Evolutionary conservation across 2,113 vertebrate genomes (phyloP), one percentile per base, ranked within the genome.

Genomic region (Mesembrinibis cayennensis): DNA sequence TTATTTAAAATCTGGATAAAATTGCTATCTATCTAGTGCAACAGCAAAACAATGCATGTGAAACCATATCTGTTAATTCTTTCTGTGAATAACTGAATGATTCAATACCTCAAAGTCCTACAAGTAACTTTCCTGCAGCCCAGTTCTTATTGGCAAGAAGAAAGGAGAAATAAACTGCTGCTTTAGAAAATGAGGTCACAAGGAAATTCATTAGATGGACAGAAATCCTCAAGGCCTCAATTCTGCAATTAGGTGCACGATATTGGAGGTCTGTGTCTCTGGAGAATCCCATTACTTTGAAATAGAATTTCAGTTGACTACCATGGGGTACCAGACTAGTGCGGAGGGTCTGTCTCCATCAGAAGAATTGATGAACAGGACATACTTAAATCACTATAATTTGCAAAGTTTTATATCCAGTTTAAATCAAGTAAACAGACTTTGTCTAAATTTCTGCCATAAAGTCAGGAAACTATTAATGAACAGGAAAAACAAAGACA

Each of bases 1-100:
- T 50, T 17, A 94, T 87, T 87, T 78, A 87, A 91, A 83, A 87
- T 49, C 21, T 29, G 49, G 73, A 76, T 87, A 85, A 93, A 90
- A 82, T 76, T 72, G 47, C 22, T 76, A 65, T 61, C 55, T 71
- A 25, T 61, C 55, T 71, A 25, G 29, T 76, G 83, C 44, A 94
- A 59, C n/a, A 82, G 69, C 34, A 96, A 93, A 96, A 89, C 69
- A 93, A 82, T 38, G 81, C 7, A 74, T 62, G 69, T 71, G 74
- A 91, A 91, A 76, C 20, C 20, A 80, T 62, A 89, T 30, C 14
- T 2, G 2, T 82, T 93, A 85, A 76, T 91, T 93, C 65, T 93
- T 87, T 69, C 61, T 79, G 66, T 82, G 73, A 93, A 36, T 71
- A 91, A 93, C 67, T n/a, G 14, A 94, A 63, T 5, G 11, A 71